A percentile compares a stretch with the other conserved stretches of the same genome.
phyloP scores from a whole-genome alignment of 1,140 invertebrate species.

The Pseudomyrmex gracilis region DNA sequence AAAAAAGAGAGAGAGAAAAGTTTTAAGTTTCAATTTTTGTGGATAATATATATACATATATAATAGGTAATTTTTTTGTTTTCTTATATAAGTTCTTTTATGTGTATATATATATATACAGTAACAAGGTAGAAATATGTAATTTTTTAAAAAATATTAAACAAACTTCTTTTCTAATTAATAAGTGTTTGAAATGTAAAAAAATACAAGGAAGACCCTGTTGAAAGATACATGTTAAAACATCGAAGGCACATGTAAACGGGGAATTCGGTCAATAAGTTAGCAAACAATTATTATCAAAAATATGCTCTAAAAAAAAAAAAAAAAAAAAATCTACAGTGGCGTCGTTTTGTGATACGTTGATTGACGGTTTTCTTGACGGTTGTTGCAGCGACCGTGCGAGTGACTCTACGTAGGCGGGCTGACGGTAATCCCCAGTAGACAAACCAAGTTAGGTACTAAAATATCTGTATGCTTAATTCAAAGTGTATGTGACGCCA shows the following conservation, averaged over 20 bases:
- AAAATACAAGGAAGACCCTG: conserved; percentile 41
- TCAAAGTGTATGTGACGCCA: conserved; percentile 62
- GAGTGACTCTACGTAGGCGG: conserved; percentile 85
- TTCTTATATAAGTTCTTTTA: too few species aligned
- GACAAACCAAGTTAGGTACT: conserved; percentile 83
- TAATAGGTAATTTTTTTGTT: too few species aligned
- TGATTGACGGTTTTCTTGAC: conserved; percentile 82
- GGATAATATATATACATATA: too few species aligned
- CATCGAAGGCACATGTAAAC: not conserved
- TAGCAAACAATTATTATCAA: conserved; percentile 67
- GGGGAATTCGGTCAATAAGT: conserved; percentile 12
- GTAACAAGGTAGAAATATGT: not conserved
- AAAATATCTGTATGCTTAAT: conserved; percentile 72
- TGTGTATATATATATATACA: too few species aligned
- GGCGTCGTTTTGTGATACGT: conserved; percentile 74
- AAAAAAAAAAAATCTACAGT: conserved; percentile 73
- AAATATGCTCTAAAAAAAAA: conserved; percentile 77
- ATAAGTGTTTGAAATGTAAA: not conserved
- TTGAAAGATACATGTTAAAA: not conserved
- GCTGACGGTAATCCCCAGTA: conserved; percentile 85
- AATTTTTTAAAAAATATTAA: not conserved
- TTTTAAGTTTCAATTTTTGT: too few species aligned
- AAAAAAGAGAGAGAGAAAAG: too few species aligned
- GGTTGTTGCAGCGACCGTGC: conserved; percentile 86
- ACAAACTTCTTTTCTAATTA: not conserved